Base-by-base conservation (phyloP, 1,140 invertebrate genomes). In the Mactra quadrangularis region DNA sequence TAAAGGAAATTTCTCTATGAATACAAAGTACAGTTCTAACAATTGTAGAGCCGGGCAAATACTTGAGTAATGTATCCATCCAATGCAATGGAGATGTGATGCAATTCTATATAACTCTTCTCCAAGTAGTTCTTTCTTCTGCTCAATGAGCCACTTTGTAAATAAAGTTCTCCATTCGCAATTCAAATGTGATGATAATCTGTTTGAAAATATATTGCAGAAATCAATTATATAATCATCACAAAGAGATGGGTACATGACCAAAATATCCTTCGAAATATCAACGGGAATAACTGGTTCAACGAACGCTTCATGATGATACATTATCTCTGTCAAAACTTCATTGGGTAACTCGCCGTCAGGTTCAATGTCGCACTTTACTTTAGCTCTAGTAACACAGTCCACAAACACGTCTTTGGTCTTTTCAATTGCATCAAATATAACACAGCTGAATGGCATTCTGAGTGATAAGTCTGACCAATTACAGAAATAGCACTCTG, bases 181-280 rank as follows among this genome's bases (percentile, higher is more conserved):
- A 27, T 53, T 47, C 22, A 68, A 47, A 11, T n/a, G 29, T 45
- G n/a, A 57, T 31, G 45, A 33, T 9, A 66, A 47, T 6, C 15
- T 27, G 45, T 74, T 53, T 3, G 79, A 82, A 38, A 50, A 27
- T 29, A 74, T n/a, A 66, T 74, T 75, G 50, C 70, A 82, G 31
- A 74, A 82, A 57, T 82, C 79, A 13, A 41, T 29, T 1, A 74
- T 38, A 25, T 82, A 82, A n/a, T 82, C 79, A 0, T 29, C 45
- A 11, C n/a, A n/a, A 27, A 74, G 22, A n/a, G 0, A 41, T n/a
- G 29, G 9, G 15, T 41, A 53, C n/a, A n/a, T n/a, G n/a, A n/a
- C n/a, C n/a, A n/a, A n/a, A n/a, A n/a, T n/a, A n/a, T n/a, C n/a
- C n/a, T n/a, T n/a, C n/a, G n/a, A n/a, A n/a, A n/a, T n/a, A n/a